Percentiles rank a stretch among this genome's conserved stretches.
Evolutionary conservation across 2,888 invertebrate genomes (phyloP).

Genomic region (Chirona hameri): DNA sequence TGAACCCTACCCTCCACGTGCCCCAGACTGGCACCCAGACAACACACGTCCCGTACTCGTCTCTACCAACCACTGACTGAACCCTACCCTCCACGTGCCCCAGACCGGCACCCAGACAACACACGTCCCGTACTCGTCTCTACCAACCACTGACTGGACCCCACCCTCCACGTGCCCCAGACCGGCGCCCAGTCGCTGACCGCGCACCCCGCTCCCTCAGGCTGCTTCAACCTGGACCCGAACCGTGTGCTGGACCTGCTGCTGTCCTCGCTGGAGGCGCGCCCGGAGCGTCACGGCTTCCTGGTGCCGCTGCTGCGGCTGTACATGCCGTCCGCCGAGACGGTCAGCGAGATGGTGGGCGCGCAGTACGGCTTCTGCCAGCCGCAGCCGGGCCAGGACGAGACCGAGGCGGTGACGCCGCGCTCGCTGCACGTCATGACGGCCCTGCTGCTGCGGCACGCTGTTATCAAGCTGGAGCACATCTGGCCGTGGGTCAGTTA

Average conservation of each 20-base stretch:
- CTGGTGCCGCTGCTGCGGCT: slow-evolving; percentile 67
- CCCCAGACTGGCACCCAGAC: too few relatives aligned
- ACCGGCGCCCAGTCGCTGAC: background rate
- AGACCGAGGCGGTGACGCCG: slow-evolving; percentile 56
- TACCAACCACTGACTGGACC: too few relatives aligned
- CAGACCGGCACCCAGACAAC: too few relatives aligned
- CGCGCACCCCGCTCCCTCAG: slow-evolving; percentile 53
- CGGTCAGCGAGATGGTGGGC: slow-evolving; percentile 90
- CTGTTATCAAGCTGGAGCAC: slow-evolving; percentile 77
- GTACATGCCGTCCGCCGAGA: slow-evolving; percentile 78
- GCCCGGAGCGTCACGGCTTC: slow-evolving; percentile 59
- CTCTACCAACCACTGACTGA: too few relatives aligned
- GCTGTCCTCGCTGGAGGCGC: slow-evolving; percentile 91
- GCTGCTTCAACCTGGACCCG: slow-evolving; percentile 98
- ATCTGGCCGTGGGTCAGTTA: slow-evolving; percentile 82
- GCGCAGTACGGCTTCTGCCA: slow-evolving; percentile 72
- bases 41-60: too few relatives aligned
- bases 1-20: too few relatives aligned
- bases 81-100: too few relatives aligned
- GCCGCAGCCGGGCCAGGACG: slow-evolving; percentile 6
- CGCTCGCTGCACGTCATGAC: slow-evolving; percentile 82
- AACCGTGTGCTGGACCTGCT: slow-evolving; percentile 95
- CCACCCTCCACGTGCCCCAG: too few relatives aligned
- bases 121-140: too few relatives aligned
- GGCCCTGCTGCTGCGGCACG: slow-evolving; percentile 82